Conservation (phyloP, 2,113 vertebrate species). For the Coregonus clupeaformis region DNA sequence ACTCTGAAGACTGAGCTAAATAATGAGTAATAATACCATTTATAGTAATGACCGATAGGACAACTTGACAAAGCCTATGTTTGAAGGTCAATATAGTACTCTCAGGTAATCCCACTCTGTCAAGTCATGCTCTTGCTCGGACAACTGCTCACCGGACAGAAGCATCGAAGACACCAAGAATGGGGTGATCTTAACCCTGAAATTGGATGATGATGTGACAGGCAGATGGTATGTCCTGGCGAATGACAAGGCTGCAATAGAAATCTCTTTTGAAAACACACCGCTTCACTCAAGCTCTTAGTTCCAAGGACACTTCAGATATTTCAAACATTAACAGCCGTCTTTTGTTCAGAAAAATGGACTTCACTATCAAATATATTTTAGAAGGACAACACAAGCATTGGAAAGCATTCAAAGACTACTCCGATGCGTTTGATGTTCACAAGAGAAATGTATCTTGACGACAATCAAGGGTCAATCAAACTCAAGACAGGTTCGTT, state of each 20-base stretch:
- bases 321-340: constrained; percentile 23
- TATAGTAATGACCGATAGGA: constrained; percentile 34
- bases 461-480: constrained; percentile 62
- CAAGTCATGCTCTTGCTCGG: constrained; percentile 45
- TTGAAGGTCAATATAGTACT: constrained; percentile 52
- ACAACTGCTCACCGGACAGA: constrained; percentile 15
- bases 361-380: constrained; percentile 61
- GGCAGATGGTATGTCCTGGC: no score
- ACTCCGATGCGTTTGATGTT: constrained; percentile 17
- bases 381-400: background rate
- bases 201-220: background rate
- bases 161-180: constrained; percentile 17
- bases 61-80: constrained; percentile 35
- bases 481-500: background rate
- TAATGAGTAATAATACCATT: constrained; percentile 35
- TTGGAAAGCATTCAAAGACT: background rate
- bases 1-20: constrained; percentile 20
- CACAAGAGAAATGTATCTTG: constrained; percentile 47
- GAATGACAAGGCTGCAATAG: background rate
- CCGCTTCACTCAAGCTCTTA: background rate
- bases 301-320: constrained; percentile 51
- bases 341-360: constrained; percentile 33
- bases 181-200: constrained; percentile 15
- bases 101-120: constrained; percentile 67
- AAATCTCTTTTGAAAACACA: background rate